Evolutionary conservation across 2,113 vertebrate species (phyloP).

Genomic region (Stegostoma tigrinum): DNA sequence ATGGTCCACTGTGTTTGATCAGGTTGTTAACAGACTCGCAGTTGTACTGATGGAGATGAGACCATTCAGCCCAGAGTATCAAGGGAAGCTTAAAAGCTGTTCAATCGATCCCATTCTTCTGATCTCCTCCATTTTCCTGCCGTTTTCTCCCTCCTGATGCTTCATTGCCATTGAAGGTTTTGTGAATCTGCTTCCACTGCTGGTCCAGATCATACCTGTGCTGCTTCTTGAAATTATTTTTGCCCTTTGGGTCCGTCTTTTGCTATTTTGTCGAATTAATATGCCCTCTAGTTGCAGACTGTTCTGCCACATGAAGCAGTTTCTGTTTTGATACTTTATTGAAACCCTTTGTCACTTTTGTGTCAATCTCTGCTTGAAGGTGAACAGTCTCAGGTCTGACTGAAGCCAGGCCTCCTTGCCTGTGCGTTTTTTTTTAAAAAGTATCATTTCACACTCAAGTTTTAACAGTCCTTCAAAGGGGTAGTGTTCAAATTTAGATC

Average conservation of each 20-base stretch:
- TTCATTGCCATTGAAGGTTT: not conserved
- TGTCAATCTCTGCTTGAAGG: not conserved
- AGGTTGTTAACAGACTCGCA: not conserved
- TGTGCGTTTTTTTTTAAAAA: no score
- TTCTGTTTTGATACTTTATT: not conserved
- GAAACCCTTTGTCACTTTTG: not conserved
- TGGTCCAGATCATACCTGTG: not conserved
- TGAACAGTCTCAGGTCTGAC: no score
- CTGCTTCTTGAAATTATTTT: not conserved
- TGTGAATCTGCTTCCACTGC: not conserved
- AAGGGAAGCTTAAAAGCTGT: no score
- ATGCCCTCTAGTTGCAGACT: not conserved
- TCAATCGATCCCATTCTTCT: no score
- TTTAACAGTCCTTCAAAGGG: no score
- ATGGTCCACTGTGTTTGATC: no score
- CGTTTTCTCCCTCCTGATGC: not conserved
- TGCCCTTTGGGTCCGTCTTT: not conserved
- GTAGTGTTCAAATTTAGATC: no score
- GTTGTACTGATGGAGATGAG: not conserved
- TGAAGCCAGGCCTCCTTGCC: no score
- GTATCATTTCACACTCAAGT: no score
- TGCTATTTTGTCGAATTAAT: not conserved
- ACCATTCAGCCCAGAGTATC: not conserved
- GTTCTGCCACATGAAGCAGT: not conserved
- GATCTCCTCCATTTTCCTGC: no score